Evolutionary conservation across 1,140 invertebrate genomes (phyloP).

Genomic region (Daktulosphaira vitifoliae): DNA sequence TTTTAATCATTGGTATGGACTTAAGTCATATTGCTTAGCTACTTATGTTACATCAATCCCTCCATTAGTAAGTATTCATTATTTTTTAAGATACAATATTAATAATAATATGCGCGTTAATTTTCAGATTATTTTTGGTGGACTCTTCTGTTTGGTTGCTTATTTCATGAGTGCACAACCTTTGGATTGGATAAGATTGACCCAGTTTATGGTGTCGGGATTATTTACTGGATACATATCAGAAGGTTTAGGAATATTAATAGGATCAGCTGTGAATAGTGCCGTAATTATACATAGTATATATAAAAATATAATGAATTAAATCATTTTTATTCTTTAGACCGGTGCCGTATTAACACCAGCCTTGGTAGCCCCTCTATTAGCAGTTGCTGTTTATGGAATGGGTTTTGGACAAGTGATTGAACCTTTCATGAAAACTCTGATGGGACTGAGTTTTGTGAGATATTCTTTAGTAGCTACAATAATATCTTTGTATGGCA

Average conservation of each 20-base stretch:
- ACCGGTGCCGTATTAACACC: constrained; percentile 45
- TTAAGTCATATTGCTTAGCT: constrained; percentile 67
- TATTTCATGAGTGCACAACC: constrained; percentile 45
- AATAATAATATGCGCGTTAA: background rate
- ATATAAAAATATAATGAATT: background rate
- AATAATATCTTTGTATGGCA: constrained; percentile 48
- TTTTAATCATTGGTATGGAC: constrained; percentile 69
- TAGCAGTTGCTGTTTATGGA: constrained; percentile 44
- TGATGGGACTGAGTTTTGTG: constrained; percentile 51
- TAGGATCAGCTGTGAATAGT: constrained; percentile 59
- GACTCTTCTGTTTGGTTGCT: constrained; percentile 42
- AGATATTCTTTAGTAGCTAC: constrained; percentile 50
- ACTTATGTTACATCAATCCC: constrained; percentile 66
- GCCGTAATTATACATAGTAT: constrained; percentile 51
- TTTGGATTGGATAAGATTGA: constrained; percentile 42
- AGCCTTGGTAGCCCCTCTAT: constrained; percentile 42
- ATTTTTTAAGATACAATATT: background rate
- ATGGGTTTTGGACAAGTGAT: constrained; percentile 43
- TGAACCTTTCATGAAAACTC: constrained; percentile 48
- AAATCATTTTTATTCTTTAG: constrained; percentile 38
- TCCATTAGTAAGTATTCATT: constrained; percentile 43
- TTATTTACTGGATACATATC: constrained; percentile 61
- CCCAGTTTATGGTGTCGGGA: constrained; percentile 57
- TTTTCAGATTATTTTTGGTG: constrained; percentile 42
- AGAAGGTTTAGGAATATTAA: constrained; percentile 62